These are phyloP conservation scores for Tuta absoluta DNA, from an alignment of 2,888 invertebrate genomes.

Conservation along the genomic window DNA sequence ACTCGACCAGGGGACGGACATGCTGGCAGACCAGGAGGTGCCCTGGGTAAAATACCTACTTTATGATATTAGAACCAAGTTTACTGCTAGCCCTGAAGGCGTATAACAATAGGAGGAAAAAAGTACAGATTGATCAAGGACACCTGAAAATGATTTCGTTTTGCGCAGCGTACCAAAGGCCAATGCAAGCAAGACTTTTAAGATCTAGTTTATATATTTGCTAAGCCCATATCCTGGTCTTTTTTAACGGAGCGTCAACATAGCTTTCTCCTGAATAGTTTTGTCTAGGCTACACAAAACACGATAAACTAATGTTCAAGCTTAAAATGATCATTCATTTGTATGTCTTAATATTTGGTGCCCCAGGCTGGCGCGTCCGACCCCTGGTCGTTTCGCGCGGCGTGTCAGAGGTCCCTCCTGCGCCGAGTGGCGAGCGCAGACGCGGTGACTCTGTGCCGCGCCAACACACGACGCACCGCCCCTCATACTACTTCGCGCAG, in stretches of 20 bases:
- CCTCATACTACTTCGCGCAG: conserved; percentile 85
- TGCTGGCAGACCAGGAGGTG: conserved; percentile 77
- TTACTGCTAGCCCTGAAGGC: not conserved
- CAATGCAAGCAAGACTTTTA: no score
- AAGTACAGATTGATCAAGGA: no score
- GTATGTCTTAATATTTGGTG: not conserved
- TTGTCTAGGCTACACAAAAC: not conserved
- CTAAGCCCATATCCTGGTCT: no score
- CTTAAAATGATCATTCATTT: not conserved
- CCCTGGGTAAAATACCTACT: conserved; percentile 55
- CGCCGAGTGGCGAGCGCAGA: conserved; percentile 77
- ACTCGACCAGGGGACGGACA: conserved; percentile 78
- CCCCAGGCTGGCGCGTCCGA: conserved; percentile 77
- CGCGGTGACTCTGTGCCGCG: conserved; percentile 75
- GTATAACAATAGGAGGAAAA: no score
- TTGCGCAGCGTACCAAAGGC: no score
- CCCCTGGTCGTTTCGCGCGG: conserved; percentile 81
- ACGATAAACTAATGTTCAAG: no score
- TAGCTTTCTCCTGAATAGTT: no score
- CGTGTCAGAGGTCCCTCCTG: conserved; percentile 73
- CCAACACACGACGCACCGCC: conserved; percentile 71
- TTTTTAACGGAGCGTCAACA: no score
- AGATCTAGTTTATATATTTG: no score
- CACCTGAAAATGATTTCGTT: no score
- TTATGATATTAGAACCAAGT: not conserved